phyloP scores from a whole-genome alignment of 1,140 invertebrate genomes.

The Saccostrea echinata region DNA sequence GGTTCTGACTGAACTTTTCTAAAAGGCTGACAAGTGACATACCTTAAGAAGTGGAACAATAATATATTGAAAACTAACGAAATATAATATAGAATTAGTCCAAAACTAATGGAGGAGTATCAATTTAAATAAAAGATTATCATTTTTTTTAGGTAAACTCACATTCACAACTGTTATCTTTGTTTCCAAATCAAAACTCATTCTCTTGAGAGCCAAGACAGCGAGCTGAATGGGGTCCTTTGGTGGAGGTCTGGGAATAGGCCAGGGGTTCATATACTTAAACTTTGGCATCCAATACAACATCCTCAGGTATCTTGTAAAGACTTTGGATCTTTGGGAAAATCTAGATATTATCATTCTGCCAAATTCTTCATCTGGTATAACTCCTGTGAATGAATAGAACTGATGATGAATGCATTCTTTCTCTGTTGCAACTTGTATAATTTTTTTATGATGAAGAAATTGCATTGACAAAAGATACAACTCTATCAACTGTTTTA shows the following conservation, averaged over 20 bases:
- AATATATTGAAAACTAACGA: too few relatives aligned
- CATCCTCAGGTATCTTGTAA: constrained; percentile 93
- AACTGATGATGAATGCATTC: neutral
- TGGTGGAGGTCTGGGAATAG: constrained; percentile 84
- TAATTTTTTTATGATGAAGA: too few relatives aligned
- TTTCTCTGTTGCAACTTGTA: too few relatives aligned
- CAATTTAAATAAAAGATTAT: too few relatives aligned
- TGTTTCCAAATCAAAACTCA: constrained; percentile 91
- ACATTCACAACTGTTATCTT: constrained; percentile 87
- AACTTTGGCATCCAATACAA: constrained; percentile 99
- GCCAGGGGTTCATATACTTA: constrained; percentile 93
- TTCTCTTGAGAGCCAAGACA: constrained; percentile 90
- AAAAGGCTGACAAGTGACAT: too few relatives aligned
- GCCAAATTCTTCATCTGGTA: constrained; percentile 94
- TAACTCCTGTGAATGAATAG: constrained; percentile 85
- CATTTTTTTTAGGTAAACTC: constrained; percentile 66
- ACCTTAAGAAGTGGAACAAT: too few relatives aligned
- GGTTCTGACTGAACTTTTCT: too few relatives aligned
- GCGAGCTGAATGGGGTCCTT: constrained; percentile 88
- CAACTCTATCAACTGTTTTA: too few relatives aligned
- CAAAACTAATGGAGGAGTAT: too few relatives aligned
- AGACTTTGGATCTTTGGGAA: constrained; percentile 88
- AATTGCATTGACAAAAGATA: too few relatives aligned
- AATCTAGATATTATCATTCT: constrained; percentile 91
- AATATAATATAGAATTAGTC: too few relatives aligned